These are phyloP conservation scores for Papilio gigon DNA, from an alignment of 2,888 invertebrate genomes.

Conservation along the genomic window DNA sequence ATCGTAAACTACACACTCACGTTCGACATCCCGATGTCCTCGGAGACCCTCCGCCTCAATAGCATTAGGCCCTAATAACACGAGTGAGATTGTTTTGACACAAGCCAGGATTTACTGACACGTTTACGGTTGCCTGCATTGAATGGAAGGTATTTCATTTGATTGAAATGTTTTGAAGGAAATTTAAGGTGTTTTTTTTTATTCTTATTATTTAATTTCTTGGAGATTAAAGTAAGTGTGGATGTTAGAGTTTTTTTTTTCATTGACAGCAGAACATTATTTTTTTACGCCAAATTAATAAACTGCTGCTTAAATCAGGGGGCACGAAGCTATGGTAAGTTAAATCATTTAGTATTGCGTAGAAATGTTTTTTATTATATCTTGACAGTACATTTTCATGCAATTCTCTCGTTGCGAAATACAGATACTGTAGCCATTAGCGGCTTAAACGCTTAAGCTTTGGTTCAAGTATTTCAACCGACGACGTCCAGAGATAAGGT, in stretches of 20 bases:
- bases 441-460: constrained; percentile 22
- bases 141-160: constrained; percentile 17
- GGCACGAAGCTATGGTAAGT: too few relatives aligned
- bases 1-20: constrained; percentile 29
- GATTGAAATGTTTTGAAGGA: constrained; percentile 6
- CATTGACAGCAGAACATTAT: too few relatives aligned
- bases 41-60: constrained; percentile 52
- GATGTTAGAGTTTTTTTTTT: too few relatives aligned
- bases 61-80: constrained; percentile 69
- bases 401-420: not conserved
- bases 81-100: constrained; percentile 74
- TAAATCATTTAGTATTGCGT: too few relatives aligned
- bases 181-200: not conserved
- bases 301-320: too few relatives aligned
- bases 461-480: constrained; percentile 23
- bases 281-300: too few relatives aligned
- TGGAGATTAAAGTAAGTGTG: too few relatives aligned
- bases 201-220: not conserved
- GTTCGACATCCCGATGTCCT: constrained; percentile 28
- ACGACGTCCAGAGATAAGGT: constrained; percentile 24
- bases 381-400: not conserved
- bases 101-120: constrained; percentile 58
- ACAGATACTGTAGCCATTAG: not conserved
- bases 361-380: too few relatives aligned
- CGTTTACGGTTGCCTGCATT: constrained; percentile 44